phyloP scores from a whole-genome alignment of 2,888 invertebrate species.

The Napeogenes inachia region DNA sequence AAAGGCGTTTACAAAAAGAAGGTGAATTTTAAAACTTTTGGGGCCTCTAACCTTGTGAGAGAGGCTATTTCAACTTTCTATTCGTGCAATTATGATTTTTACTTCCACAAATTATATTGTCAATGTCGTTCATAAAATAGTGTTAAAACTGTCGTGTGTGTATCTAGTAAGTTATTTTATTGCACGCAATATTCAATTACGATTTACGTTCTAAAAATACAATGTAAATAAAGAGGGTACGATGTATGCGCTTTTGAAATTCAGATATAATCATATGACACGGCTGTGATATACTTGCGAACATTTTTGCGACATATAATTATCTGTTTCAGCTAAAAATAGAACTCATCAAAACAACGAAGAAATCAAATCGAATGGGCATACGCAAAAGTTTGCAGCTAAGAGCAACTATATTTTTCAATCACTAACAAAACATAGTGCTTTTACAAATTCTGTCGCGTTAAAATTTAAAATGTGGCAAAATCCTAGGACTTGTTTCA shows the following conservation, averaged over 20 bases:
- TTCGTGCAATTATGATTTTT: not conserved
- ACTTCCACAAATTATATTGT: not conserved
- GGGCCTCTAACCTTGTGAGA: conserved; percentile 48
- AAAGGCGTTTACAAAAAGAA: conserved; percentile 54
- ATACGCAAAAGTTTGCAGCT: conserved; percentile 47
- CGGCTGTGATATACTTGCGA: conserved; percentile 51
- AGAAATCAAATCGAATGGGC: conserved; percentile 43
- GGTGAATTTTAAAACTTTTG: conserved; percentile 45
- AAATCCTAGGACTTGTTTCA: conserved; percentile 58
- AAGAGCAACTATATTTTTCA: conserved; percentile 41
- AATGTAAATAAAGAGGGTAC: conserved; percentile 23
- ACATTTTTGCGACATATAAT: conserved; percentile 39
- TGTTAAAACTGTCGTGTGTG: not conserved
- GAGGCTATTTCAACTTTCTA: conserved; percentile 27
- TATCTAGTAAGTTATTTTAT: too few species aligned
- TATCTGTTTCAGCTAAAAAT: conserved; percentile 71
- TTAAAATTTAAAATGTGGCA: conserved; percentile 64
- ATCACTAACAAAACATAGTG: conserved; percentile 14
- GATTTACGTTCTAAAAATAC: conserved; percentile 12
- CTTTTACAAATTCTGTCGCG: conserved; percentile 34
- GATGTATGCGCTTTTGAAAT: conserved; percentile 22
- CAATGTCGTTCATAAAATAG: not conserved
- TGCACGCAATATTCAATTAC: not conserved
- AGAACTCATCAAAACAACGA: conserved; percentile 66
- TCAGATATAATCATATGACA: conserved; percentile 66